phyloP scores from a whole-genome alignment of 2,797 vertebrate genomes.

The Enteromius unitaeniatus region DNA sequence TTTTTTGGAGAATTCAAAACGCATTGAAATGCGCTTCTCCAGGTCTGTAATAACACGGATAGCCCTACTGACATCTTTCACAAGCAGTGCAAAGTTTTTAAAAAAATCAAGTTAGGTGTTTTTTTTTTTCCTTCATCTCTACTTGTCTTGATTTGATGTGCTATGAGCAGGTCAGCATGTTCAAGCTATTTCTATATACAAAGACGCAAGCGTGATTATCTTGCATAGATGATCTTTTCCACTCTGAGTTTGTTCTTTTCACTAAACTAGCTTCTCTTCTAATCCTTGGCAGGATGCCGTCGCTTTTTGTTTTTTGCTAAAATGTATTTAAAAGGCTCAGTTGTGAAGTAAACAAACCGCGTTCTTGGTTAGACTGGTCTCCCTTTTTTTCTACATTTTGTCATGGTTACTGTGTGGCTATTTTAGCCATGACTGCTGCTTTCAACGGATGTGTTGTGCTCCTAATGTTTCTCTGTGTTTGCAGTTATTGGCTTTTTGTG shows the following conservation, averaged over 20 bases:
- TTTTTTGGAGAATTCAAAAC: not conserved
- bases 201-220: not conserved
- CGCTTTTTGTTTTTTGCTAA: not conserved
- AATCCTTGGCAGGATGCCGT: not conserved
- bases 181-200: not conserved
- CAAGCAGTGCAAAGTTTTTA: not conserved
- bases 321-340: slow-evolving; percentile 20
- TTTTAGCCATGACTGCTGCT: slow-evolving; percentile 28
- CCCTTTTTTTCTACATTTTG: slow-evolving; percentile 22
- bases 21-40: not conserved
- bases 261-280: slow-evolving; percentile 1
- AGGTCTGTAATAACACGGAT: not conserved
- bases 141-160: not conserved
- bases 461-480: slow-evolving; percentile 27
- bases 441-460: not conserved
- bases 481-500: slow-evolving; percentile 48
- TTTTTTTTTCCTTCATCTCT: not conserved
- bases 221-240: not conserved
- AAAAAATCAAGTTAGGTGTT: not conserved
- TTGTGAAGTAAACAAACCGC: slow-evolving; percentile 35
- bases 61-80: not conserved
- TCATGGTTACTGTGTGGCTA: slow-evolving; percentile 21
- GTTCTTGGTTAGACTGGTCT: not conserved
- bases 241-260: not conserved
- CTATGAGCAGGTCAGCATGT: not conserved